phyloP scores from a whole-genome alignment of 2,113 vertebrate species.

The Dissostichus mawsoni region DNA sequence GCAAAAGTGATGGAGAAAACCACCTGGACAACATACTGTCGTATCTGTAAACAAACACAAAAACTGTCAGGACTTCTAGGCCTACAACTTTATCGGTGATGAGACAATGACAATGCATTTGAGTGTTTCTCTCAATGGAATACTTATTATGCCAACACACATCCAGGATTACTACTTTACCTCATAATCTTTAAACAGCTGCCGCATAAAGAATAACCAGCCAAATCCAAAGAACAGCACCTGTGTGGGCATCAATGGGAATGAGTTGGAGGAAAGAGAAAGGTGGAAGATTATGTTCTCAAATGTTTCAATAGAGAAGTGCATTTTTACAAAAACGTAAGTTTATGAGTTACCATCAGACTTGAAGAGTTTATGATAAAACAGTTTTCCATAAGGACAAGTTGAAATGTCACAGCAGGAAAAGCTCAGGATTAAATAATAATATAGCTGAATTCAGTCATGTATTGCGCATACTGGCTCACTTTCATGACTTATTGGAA shows the following conservation, averaged over 20 bases:
- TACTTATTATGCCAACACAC: neutral
- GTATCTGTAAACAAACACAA: slow-evolving; percentile 84
- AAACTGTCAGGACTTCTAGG: neutral
- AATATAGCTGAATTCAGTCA: too few species aligned
- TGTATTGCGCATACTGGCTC: too few species aligned
- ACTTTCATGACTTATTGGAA: too few species aligned
- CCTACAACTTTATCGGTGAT: neutral
- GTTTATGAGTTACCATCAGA: neutral
- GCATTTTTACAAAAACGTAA: neutral
- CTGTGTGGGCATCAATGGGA: slow-evolving; percentile 70
- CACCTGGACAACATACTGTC: slow-evolving; percentile 96
- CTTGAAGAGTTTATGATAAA: neutral
- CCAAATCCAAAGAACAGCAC: slow-evolving; percentile 98
- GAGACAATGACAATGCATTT: neutral
- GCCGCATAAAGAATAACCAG: slow-evolving; percentile 98
- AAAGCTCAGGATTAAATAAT: too few species aligned
- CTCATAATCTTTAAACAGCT: slow-evolving; percentile 98
- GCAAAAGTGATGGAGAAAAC: slow-evolving; percentile 98
- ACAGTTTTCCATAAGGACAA: too few species aligned
- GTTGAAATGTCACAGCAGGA: too few species aligned
- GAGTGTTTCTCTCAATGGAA: neutral
- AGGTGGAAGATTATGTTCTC: neutral
- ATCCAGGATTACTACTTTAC: slow-evolving; percentile 64
- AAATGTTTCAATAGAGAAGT: neutral
- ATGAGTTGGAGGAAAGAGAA: neutral